Conservation (phyloP, 2,888 invertebrate species). For the Philaethria dido region DNA sequence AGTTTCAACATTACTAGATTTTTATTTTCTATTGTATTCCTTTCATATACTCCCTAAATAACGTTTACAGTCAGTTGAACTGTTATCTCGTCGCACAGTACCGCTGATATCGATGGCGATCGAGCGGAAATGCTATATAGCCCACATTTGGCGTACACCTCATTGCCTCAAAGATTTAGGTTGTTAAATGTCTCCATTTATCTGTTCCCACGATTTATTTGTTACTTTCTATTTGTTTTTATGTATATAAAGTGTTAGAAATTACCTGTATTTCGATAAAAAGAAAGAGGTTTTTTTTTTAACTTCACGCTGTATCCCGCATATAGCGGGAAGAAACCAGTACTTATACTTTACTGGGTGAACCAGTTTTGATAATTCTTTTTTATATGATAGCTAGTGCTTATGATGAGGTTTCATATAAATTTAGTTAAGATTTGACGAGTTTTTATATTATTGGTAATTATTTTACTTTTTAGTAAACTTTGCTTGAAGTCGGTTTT, state of each 20-base stretch:
- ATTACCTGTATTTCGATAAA: no score
- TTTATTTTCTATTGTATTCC: background rate
- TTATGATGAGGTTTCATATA: no score
- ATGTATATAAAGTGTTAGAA: background rate
- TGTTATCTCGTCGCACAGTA: background rate
- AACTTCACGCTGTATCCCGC: no score
- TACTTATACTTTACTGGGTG: no score
- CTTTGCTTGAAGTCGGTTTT: no score
- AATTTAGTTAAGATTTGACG: no score
- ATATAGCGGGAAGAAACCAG: no score
- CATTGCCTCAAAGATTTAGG: conserved; percentile 49
- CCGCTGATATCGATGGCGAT: conserved; percentile 49
- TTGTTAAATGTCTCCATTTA: conserved; percentile 30
- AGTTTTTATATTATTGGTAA: no score
- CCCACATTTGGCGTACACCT: conserved; percentile 55
- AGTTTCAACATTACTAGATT: background rate
- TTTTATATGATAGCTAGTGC: no score
- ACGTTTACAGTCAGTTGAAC: background rate
- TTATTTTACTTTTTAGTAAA: no score
- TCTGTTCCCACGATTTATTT: conserved; percentile 12
- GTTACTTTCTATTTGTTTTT: background rate
- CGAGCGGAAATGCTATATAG: conserved; percentile 64
- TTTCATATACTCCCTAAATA: background rate
- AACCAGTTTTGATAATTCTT: no score
- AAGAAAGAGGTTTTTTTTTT: no score